These are phyloP conservation scores for Bubo scandiacus DNA, from an alignment of 2,113 vertebrate species.

Conservation along the genomic window DNA sequence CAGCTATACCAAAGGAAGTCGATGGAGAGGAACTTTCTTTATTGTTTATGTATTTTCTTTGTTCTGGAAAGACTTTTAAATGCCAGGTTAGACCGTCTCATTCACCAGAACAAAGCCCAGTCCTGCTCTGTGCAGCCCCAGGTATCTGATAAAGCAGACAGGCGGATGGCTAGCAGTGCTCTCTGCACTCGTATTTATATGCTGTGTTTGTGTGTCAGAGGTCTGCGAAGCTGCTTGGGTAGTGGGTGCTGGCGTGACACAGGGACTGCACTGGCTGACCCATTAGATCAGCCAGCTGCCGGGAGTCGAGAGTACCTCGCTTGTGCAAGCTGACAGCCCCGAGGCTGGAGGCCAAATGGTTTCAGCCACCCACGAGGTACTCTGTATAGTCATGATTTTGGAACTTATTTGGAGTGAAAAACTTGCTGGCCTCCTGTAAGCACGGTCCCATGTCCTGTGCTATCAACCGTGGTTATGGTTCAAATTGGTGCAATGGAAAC, in stretches of 20 bases:
- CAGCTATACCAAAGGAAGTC: constrained; percentile 48
- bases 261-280: neutral
- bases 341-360: constrained; percentile 32
- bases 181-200: neutral
- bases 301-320: neutral
- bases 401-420: neutral
- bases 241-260: neutral
- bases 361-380: constrained; percentile 55
- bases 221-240: neutral
- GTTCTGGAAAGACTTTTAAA: constrained; percentile 23
- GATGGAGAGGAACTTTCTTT: constrained; percentile 36
- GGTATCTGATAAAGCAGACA: neutral
- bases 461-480: neutral
- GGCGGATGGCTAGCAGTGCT: neutral
- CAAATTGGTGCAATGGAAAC: neutral
- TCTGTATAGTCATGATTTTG: constrained; percentile 25
- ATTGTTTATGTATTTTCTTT: constrained; percentile 40
- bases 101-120: neutral
- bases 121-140: neutral
- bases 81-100: neutral
- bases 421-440: neutral
- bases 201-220: neutral
- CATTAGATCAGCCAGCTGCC: neutral
- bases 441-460: fast-evolving
- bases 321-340: constrained; percentile 36